Conservation (phyloP, 2,888 invertebrate genomes). For the Melanostoma mellinum region DNA sequence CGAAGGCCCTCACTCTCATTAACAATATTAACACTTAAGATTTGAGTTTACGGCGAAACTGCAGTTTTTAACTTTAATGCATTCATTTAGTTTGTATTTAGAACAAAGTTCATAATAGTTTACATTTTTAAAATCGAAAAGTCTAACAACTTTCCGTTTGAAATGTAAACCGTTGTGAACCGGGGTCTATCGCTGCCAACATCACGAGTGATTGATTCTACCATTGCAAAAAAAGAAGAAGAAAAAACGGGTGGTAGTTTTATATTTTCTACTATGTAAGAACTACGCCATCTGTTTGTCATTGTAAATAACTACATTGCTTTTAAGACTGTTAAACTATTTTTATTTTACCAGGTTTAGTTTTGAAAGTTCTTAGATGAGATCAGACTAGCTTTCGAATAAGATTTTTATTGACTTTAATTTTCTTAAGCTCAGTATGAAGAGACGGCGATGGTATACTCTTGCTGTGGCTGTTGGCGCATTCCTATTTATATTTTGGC, state of each 20-base stretch:
- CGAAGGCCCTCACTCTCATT: slow-evolving; percentile 7
- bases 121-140: background rate
- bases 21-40: slow-evolving; percentile 49
- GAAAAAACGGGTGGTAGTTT: slow-evolving; percentile 24
- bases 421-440: slow-evolving; percentile 41
- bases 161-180: slow-evolving; percentile 22
- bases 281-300: slow-evolving; percentile 32
- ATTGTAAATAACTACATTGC: slow-evolving; percentile 25
- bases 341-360: slow-evolving; percentile 59
- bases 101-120: background rate
- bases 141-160: slow-evolving; percentile 1
- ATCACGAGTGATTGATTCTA: slow-evolving; percentile 14
- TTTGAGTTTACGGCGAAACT: slow-evolving; percentile 48
- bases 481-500: slow-evolving; percentile 59
- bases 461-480: slow-evolving; percentile 48
- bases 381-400: slow-evolving; percentile 35
- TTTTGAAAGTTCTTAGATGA: slow-evolving; percentile 51
- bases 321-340: slow-evolving; percentile 65
- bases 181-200: slow-evolving; percentile 44
- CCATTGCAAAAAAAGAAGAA: slow-evolving; percentile 24
- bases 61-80: slow-evolving; percentile 49
- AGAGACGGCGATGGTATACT: slow-evolving; percentile 4
- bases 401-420: slow-evolving; percentile 52
- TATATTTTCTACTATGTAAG: slow-evolving; percentile 33
- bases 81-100: slow-evolving; percentile 62